Conservation (phyloP, 1,140 invertebrate species). For the Harpegnathos saltator region DNA sequence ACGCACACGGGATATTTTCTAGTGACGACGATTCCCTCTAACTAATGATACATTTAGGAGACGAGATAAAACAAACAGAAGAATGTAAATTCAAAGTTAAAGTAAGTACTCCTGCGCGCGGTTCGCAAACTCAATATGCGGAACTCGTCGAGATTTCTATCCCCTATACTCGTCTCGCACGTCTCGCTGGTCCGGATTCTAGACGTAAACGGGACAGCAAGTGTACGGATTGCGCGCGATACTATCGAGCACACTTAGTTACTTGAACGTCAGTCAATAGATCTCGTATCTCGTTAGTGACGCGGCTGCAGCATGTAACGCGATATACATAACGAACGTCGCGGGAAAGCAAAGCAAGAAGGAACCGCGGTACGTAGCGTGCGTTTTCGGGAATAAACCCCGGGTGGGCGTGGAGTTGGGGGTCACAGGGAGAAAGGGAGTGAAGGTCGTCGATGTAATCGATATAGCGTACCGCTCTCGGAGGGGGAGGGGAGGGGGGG, state of each 20-base stretch:
- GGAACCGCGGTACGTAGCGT: constrained; percentile 7
- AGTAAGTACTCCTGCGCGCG: neutral
- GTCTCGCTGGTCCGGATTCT: constrained; percentile 31
- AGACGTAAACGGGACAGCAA: constrained; percentile 26
- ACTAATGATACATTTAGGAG: neutral
- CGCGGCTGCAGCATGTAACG: constrained; percentile 29
- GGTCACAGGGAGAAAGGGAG: neutral
- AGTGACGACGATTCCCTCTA: constrained; percentile 41
- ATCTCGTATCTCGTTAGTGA: constrained; percentile 54
- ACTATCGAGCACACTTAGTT: constrained; percentile 55
- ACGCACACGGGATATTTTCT: constrained; percentile 49
- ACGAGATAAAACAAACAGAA: neutral
- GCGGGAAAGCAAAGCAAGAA: constrained; percentile 15
- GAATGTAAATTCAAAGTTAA: neutral
- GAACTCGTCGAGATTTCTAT: constrained; percentile 10
- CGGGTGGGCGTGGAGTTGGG: too few species aligned
- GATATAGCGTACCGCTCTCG: constrained; percentile 28
- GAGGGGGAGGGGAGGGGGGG: too few species aligned
- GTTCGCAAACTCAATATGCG: constrained; percentile 12
- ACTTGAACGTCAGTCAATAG: constrained; percentile 59
- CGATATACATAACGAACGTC: constrained; percentile 30
- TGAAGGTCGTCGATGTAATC: constrained; percentile 29
- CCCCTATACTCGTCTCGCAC: constrained; percentile 10
- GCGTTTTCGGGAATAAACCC: neutral
- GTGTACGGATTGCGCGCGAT: constrained; percentile 43